These are phyloP conservation scores for Tetraodon nigroviridis DNA, from an alignment of 2,113 vertebrate genomes.

Conservation along the genomic window DNA sequence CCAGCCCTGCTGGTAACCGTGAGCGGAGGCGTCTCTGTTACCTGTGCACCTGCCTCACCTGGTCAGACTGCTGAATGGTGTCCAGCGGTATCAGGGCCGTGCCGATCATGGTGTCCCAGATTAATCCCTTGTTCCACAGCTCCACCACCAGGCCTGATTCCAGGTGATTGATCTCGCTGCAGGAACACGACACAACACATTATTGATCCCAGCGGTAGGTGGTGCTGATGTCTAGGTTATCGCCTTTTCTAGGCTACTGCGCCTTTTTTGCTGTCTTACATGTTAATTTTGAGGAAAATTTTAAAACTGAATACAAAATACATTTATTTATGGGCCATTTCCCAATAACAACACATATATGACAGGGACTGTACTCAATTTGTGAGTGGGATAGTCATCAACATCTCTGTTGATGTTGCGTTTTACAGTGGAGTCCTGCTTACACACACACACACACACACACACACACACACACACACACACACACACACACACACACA, in stretches of 20 bases:
- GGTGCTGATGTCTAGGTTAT: background rate
- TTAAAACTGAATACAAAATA: no score
- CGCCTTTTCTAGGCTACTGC: background rate
- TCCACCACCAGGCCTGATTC: conserved; percentile 93
- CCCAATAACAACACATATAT: no score
- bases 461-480: background rate
- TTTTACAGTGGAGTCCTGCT: no score
- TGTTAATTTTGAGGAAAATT: no score
- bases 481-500: no score
- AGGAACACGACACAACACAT: conserved; percentile 17
- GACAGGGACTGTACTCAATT: no score
- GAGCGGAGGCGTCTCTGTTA: background rate
- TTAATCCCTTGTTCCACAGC: conserved; percentile 97
- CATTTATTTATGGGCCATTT: no score
- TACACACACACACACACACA: no score
- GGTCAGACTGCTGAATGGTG: conserved; percentile 84
- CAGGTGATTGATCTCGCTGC: conserved; percentile 90
- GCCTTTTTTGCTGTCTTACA: no score
- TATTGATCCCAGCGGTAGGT: background rate
- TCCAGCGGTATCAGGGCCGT: conserved; percentile 88
- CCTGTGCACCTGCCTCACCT: conserved; percentile 72
- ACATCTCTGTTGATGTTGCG: no score
- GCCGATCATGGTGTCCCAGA: conserved; percentile 97
- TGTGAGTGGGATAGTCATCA: no score
- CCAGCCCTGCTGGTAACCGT: no score